Percentiles rank a stretch among this genome's conserved stretches.
phyloP scores from a whole-genome alignment of 1,140 invertebrate genomes.

The Cotesia glomerata region DNA sequence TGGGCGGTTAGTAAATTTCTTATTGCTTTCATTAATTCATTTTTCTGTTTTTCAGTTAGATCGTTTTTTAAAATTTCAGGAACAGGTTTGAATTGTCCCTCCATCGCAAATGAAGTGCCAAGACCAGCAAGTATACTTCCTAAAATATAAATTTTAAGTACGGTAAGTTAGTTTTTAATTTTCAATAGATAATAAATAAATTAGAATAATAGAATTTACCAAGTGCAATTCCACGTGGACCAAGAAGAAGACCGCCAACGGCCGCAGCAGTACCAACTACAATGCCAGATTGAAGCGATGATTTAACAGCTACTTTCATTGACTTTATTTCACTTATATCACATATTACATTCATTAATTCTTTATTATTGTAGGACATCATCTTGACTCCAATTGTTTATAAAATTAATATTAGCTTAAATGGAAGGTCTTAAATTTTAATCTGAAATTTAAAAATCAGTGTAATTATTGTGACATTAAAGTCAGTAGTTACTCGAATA shows the following conservation, averaged over 20 bases:
- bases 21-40: constrained; percentile 28
- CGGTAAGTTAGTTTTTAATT: neutral
- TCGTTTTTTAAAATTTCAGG: constrained; percentile 32
- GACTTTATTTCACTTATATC: constrained; percentile 8
- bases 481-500: no score
- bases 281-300: constrained; percentile 1
- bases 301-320: neutral
- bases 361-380: neutral
- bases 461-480: no score
- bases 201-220: neutral
- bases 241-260: constrained; percentile 11
- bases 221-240: constrained; percentile 9
- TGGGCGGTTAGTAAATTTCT: constrained; percentile 20
- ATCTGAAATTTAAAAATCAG: no score
- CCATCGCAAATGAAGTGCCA: neutral
- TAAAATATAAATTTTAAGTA: neutral
- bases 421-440: no score
- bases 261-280: constrained; percentile 8
- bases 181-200: neutral
- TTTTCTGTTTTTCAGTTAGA: constrained; percentile 23
- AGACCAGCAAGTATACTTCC: neutral
- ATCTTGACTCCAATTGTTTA: neutral
- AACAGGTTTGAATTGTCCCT: constrained; percentile 34
- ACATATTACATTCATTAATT: constrained; percentile 5
- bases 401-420: no score